A percentile compares a stretch with the other conserved stretches of the same genome.
phyloP scores from a whole-genome alignment of 2,797 vertebrate species.

The Carcharodon carcharias region DNA sequence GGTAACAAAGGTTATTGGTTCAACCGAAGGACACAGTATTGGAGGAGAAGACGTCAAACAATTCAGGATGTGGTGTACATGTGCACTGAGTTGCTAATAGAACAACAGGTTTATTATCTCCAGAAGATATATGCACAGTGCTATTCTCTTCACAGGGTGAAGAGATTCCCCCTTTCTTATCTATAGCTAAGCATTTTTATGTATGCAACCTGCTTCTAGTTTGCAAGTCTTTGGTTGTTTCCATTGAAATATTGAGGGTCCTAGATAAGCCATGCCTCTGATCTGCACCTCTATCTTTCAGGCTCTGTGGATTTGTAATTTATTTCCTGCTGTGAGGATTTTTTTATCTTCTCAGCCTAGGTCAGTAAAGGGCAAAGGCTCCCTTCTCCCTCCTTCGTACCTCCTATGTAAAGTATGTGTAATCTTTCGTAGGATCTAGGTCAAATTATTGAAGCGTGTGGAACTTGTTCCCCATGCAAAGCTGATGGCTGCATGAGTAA shows the following conservation, averaged over 20 bases:
- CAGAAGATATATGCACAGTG: background rate
- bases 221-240: background rate
- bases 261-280: background rate
- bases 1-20: background rate
- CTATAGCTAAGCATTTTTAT: no score
- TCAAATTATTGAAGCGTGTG: background rate
- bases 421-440: background rate
- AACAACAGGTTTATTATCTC: background rate
- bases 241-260: background rate
- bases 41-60: background rate
- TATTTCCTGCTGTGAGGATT: background rate
- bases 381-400: no score
- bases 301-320: background rate
- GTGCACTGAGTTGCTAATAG: background rate
- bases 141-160: background rate
- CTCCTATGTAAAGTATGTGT: no score
- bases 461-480: background rate
- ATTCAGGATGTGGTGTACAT: background rate
- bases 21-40: background rate
- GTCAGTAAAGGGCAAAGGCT: background rate
- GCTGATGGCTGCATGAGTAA: no score
- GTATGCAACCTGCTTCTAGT: background rate
- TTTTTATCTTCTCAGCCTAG: background rate
- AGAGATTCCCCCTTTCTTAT: background rate
- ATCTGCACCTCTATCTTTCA: background rate